These are phyloP conservation scores for Numida meleagris DNA, from an alignment of 2,113 vertebrate species.

Conservation along the genomic window DNA sequence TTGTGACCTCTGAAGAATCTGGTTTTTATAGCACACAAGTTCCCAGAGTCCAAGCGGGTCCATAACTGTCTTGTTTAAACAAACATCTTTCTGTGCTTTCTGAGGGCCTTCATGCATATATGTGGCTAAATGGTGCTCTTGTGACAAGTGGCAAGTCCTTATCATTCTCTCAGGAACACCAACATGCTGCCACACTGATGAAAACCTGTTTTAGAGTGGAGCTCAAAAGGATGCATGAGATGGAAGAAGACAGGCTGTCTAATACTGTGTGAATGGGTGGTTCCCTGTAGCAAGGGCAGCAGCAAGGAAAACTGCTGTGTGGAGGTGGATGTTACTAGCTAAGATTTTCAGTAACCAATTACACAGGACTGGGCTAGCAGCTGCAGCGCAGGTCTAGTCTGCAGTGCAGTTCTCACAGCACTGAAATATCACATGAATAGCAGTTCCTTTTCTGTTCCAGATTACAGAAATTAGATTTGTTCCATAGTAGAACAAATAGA, in stretches of 20 bases:
- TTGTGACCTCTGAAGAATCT: neutral
- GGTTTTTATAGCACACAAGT: neutral
- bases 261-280: neutral
- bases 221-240: neutral
- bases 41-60: neutral
- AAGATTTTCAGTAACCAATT: neutral
- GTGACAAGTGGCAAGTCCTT: neutral
- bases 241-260: neutral
- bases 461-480: neutral
- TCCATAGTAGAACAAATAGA: too few relatives aligned
- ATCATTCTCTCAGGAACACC: neutral
- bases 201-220: neutral
- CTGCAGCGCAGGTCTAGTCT: neutral
- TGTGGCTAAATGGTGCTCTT: accelerated
- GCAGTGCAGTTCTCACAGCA: neutral
- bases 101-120: neutral
- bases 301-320: neutral
- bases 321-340: neutral
- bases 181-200: neutral
- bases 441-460: neutral
- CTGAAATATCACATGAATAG: neutral
- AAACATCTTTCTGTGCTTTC: neutral
- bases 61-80: neutral
- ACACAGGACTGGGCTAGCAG: neutral
- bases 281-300: neutral